Evolutionary conservation across 2,797 vertebrate genomes (phyloP), one percentile per base, ranked within the genome.

Genomic region (Mormyrops attenuatus): DNA sequence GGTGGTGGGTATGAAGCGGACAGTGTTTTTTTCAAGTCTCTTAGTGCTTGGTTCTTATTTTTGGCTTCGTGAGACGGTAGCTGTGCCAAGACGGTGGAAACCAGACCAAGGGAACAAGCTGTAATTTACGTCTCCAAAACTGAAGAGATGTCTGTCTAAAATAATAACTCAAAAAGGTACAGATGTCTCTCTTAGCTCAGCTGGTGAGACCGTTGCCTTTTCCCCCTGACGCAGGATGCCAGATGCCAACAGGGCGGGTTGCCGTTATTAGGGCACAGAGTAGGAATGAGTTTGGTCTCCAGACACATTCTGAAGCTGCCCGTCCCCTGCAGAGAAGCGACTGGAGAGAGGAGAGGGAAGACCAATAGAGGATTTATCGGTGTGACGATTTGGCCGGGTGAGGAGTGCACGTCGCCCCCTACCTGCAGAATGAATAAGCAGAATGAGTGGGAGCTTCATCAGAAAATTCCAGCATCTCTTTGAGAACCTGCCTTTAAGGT

Each of bases 51-150:
- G 90, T 88, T 95, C 94, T 95, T 96, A 94, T 94, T 95, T 93
- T 95, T 95, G 95, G 95, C 94, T 92, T 89, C 1, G 26, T 38
- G 22, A 34, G 82, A 41, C 22, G 41, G 91, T 15, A 7, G 90
- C 66, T 77, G 91, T 92, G 94, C 95, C 94, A 95, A 94, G 91
- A 94, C 91, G 91, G 92, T 93, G 92, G 94, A 94, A 95, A 93
- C 92, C 94, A 95, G 94, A 95, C 93, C 89, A 89, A 90, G 93
- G 92, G 91, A 94, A 94, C 93, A 94, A 91, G 92, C 93, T 92
- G 90, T 93, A 93, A 94, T 94, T 95, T 92, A 94, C 93, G 92
- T 93, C 94, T 93, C 93, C 92, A 94, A 95, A 95, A 93, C 90
- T 92, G 90, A 94, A 93, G 91, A 92, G 93, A 94, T 93, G 94